phyloP scores from a whole-genome alignment of 2,113 vertebrate species.

The Colistium nudipinnis region DNA sequence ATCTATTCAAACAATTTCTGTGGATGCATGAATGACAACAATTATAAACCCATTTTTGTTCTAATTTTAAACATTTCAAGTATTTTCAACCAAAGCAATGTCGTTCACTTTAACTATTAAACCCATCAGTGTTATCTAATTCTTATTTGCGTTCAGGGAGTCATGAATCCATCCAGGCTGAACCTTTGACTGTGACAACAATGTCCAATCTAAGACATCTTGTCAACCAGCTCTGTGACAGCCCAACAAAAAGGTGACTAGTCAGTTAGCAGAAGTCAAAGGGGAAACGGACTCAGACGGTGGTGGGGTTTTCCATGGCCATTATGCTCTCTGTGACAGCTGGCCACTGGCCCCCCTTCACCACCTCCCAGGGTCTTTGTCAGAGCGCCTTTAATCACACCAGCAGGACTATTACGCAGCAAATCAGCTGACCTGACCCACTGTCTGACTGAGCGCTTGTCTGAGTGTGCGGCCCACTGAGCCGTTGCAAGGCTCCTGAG shows the following conservation, averaged over 20 bases:
- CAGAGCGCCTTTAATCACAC: conserved; percentile 70
- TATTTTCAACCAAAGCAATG: background rate
- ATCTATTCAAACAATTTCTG: too few relatives aligned
- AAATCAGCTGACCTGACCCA: conserved; percentile 71
- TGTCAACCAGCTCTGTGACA: conserved; percentile 67
- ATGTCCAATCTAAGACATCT: conserved; percentile 52
- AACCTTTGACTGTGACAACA: conserved; percentile 55
- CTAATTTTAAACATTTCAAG: background rate
- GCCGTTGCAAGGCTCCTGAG: conserved; percentile 15
- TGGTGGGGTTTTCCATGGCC: conserved; percentile 62
- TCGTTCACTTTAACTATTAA: conserved; percentile 3
- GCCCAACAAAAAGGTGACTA: conserved; percentile 72
- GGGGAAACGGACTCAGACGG: conserved; percentile 59
- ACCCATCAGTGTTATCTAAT: conserved; percentile 13
- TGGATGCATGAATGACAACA: background rate
- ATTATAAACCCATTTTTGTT: background rate
- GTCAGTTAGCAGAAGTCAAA: conserved; percentile 73
- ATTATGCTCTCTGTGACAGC: conserved; percentile 76
- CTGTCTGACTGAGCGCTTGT: conserved; percentile 5
- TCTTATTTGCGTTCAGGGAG: conserved; percentile 1
- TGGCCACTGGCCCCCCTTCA: conserved; percentile 53
- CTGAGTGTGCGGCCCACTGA: conserved; percentile 28
- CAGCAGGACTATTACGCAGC: conserved; percentile 68
- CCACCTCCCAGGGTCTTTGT: conserved; percentile 72
- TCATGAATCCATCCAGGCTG: conserved; percentile 26